Conservation (phyloP, 1,140 invertebrate species). For the Apis dorsata region DNA sequence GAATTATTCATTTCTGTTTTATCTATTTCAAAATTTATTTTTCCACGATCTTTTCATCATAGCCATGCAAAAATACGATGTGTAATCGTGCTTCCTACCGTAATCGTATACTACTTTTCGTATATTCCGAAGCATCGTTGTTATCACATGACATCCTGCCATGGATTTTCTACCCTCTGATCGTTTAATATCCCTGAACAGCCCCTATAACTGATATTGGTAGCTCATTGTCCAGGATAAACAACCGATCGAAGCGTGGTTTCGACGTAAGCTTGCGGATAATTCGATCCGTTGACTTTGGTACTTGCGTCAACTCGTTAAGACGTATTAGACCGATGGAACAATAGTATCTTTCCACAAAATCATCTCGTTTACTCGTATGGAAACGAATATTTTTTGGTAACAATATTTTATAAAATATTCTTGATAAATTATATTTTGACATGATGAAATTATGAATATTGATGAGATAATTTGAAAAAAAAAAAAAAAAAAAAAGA, state of each 20-base stretch:
- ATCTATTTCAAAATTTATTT: too few species aligned
- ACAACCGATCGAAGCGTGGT: slow-evolving; percentile 22
- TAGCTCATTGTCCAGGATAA: slow-evolving; percentile 40
- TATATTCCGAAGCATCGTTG: slow-evolving; percentile 16
- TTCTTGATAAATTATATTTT: too few species aligned
- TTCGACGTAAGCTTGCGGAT: slow-evolving; percentile 39
- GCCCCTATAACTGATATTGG: slow-evolving; percentile 25
- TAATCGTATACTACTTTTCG: not conserved
- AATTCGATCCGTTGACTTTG: slow-evolving; percentile 33
- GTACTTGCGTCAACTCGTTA: slow-evolving; percentile 30
- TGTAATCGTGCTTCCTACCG: not conserved
- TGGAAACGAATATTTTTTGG: too few species aligned
- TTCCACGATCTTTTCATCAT: too few species aligned
- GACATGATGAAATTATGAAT: too few species aligned
- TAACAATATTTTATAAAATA: too few species aligned
- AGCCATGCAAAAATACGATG: not conserved
- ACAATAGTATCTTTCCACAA: not conserved
- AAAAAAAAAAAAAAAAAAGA: too few species aligned
- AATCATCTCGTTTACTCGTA: not conserved
- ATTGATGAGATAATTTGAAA: too few species aligned
- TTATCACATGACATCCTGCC: slow-evolving; percentile 14
- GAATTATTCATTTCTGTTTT: too few species aligned
- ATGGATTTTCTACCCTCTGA: slow-evolving; percentile 38
- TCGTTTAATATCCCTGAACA: slow-evolving; percentile 40
- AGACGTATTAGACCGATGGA: slow-evolving; percentile 16